Evolutionary conservation across 2,797 vertebrate genomes (phyloP).

Genomic region (Rachycentron canadum): DNA sequence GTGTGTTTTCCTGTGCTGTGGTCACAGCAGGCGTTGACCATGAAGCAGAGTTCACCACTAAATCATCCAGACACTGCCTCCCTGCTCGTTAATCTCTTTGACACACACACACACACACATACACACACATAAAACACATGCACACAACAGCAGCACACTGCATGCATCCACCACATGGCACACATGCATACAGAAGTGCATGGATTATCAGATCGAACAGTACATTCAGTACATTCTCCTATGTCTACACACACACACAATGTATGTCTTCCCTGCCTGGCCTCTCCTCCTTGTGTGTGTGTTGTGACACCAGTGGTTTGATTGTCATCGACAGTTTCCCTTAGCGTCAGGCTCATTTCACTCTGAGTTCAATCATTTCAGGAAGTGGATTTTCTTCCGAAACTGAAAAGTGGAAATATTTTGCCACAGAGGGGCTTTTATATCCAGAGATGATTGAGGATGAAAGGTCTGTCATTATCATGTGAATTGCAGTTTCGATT

Average conservation of each 20-base stretch:
- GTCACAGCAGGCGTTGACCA: slow-evolving; percentile 65
- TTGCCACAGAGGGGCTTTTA: slow-evolving; percentile 22
- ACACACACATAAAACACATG: not conserved
- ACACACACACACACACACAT: slow-evolving; percentile 5
- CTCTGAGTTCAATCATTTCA: slow-evolving; percentile 37
- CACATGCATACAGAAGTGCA: not conserved
- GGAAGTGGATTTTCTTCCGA: slow-evolving; percentile 58
- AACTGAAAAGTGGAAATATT: slow-evolving; percentile 56
- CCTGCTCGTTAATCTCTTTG: slow-evolving; percentile 63
- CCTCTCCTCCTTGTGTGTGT: not conserved
- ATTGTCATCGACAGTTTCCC: slow-evolving; percentile 50
- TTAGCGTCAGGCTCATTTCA: slow-evolving; percentile 25
- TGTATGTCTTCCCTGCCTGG: not conserved
- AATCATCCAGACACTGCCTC: slow-evolving; percentile 60
- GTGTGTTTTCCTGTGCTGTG: slow-evolving; percentile 69
- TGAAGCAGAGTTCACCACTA: slow-evolving; percentile 60
- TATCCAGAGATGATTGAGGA: slow-evolving; percentile 34
- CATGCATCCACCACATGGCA: slow-evolving; percentile 10
- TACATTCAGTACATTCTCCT: not conserved
- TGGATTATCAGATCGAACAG: not conserved
- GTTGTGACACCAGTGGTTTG: not conserved
- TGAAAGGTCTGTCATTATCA: slow-evolving; percentile 62
- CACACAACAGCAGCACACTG: not conserved
- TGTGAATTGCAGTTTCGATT: slow-evolving; percentile 57
- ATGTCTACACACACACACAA: not conserved